Conservation (phyloP, 1,140 invertebrate genomes). For the Eciton burchellii region DNA sequence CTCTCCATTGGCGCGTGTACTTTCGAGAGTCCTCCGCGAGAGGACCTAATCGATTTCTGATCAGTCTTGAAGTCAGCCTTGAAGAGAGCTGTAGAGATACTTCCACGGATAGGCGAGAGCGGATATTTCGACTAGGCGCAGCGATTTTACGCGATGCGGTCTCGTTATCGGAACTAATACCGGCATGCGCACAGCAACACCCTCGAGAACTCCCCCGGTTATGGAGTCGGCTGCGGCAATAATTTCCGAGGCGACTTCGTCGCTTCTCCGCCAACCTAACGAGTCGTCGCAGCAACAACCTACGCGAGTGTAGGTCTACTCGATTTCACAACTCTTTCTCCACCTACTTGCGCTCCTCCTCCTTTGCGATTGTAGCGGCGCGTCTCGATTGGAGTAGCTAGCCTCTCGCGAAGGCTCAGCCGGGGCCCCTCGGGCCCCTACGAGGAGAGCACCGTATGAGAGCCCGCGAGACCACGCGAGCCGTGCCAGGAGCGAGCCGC, state of each 20-base stretch:
- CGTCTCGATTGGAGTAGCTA: constrained; percentile 69
- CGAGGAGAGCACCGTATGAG: constrained; percentile 11
- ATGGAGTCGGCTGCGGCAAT: constrained; percentile 76
- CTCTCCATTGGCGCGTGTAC: no score
- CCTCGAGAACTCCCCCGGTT: constrained; percentile 64
- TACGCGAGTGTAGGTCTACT: constrained; percentile 38
- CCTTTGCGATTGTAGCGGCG: constrained; percentile 36
- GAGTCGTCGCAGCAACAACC: constrained; percentile 55
- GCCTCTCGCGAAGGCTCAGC: constrained; percentile 11
- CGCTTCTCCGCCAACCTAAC: constrained; percentile 64
- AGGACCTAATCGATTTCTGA: no score
- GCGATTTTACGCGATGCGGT: neutral
- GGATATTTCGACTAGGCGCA: neutral
- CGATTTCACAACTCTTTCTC: constrained; percentile 57
- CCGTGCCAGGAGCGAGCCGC: constrained; percentile 38
- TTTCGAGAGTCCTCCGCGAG: no score
- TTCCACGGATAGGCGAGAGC: no score
- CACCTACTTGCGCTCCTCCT: constrained; percentile 60
- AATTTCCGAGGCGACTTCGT: constrained; percentile 72
- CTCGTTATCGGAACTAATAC: constrained; percentile 19
- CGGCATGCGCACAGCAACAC: neutral
- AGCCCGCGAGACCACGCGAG: neutral
- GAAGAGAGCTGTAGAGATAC: no score
- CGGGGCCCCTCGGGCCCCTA: neutral
- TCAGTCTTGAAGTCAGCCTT: no score